These are phyloP conservation scores for Lonchura striata DNA, from an alignment of 2,113 vertebrate species.

Conservation along the genomic window DNA sequence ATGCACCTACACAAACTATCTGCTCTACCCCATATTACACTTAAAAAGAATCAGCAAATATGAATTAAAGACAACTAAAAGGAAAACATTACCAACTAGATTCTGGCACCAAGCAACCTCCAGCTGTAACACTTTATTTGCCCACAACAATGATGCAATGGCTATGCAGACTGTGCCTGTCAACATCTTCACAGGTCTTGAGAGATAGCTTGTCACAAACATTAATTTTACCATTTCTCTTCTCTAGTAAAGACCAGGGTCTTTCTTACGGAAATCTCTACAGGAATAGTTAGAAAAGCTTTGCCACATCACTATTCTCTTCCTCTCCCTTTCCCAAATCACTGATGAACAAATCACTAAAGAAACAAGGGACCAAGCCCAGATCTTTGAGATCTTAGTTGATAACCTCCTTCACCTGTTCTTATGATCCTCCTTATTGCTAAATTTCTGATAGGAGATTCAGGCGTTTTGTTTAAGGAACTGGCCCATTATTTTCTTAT, in stretches of 20 bases:
- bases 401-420: background rate
- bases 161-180: background rate
- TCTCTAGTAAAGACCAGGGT: background rate
- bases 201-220: background rate
- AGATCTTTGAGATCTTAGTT: background rate
- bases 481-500: background rate
- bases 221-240: background rate
- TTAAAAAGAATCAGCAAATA: background rate
- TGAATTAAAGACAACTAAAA: background rate
- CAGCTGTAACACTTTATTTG: background rate
- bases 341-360: rapidly evolving
- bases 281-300: background rate
- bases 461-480: background rate
- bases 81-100: background rate
- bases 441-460: background rate
- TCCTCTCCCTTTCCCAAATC: background rate
- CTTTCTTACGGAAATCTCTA: background rate
- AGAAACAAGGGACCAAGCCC: background rate
- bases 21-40: background rate
- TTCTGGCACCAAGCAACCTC: background rate
- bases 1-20: background rate
- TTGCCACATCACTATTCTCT: background rate
- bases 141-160: rapidly evolving
- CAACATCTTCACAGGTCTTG: background rate
- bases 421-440: background rate